Evolutionary conservation across 2,797 vertebrate species (phyloP), one percentile per base, ranked within the genome.

Genomic region (Pteropus rufus): DNA sequence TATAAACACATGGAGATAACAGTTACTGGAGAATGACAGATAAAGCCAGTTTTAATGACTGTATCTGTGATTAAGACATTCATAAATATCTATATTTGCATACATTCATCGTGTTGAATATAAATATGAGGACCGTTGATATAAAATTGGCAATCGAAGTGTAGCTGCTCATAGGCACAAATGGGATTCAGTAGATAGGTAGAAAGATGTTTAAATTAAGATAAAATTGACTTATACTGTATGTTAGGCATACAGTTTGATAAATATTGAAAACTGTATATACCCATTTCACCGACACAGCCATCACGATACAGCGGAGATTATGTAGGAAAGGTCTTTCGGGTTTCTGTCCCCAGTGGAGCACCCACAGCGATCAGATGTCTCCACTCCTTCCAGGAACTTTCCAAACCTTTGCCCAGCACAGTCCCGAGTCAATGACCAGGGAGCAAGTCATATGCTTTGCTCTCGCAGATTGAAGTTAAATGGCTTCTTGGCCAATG

Each of bases 31-130:
- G 46, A 95, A 80, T 88, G 49, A 82, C 10, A 77, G 46, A 91
- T 70, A 86, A 92, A 95, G 34, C 46, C 23, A 49, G 75, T 65
- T 97, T 97, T 92, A 94, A 93, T 80, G 56, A 36, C 23, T 79
- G 1, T 89, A 41, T 77, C 46, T 72, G 24, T 89, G 77, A 89
- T 87, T 86, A 24, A 80, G 31, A 87, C n/a, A 29, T 54, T 87
- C 31, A 73, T 23, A 15, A 52, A 93, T 91, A 75, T 36, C 36
- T 31, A 54, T 41, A 76, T 73, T 92, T 93, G 65, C 58, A 80
- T 70, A 75, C 7, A 75, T 93, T 89, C 65, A 93, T 91, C 24
- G 81, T 76, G 31, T 67, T 95, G 60, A 81, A 72, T 94, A 69
- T 77, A 96, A 95, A 92, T 72, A 80, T 58, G 49, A 84, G 36